Evolutionary conservation across 2,797 vertebrate species (phyloP).

Genomic region (Epinephelus coioides): DNA sequence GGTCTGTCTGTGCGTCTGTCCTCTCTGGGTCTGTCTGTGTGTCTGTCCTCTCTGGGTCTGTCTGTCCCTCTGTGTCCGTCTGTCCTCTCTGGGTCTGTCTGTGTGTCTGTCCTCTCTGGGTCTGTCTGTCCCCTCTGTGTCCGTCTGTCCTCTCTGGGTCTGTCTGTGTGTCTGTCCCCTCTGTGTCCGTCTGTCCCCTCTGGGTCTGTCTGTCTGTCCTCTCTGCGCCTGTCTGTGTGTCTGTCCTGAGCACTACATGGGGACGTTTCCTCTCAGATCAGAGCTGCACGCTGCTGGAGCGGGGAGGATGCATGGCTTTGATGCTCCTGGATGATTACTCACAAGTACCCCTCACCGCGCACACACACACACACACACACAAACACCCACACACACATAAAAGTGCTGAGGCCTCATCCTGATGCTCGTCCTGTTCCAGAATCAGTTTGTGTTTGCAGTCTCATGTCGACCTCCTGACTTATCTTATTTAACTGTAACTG

Average conservation of each 20-base stretch:
- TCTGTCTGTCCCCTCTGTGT: conserved; percentile 24
- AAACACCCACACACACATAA: conserved; percentile 13
- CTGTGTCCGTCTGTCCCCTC: background rate
- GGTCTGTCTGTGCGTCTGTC: conserved; percentile 14
- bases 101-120: background rate
- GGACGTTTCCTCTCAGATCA: conserved; percentile 64
- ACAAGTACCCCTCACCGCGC: conserved; percentile 66
- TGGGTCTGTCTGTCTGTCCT: conserved; percentile 12
- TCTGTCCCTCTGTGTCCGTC: background rate
- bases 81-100: conserved; percentile 42
- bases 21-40: background rate
- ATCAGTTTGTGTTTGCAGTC: too few species aligned
- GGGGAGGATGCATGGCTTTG: conserved; percentile 77
- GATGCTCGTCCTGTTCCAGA: too few species aligned
- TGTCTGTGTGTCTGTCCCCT: background rate
- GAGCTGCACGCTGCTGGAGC: conserved; percentile 61
- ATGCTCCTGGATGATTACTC: conserved; percentile 72
- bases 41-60: background rate
- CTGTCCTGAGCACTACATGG: conserved; percentile 59
- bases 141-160: conserved; percentile 13
- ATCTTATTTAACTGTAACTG: too few species aligned
- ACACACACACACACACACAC: conserved; percentile 42
- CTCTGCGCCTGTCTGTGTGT: conserved; percentile 16
- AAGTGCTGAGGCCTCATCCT: too few species aligned
- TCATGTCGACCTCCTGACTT: too few species aligned